Percentiles rank a stretch among this genome's conserved stretches.
Conservation (phyloP, 2,888 invertebrate species). For the Bombylius discolor region DNA sequence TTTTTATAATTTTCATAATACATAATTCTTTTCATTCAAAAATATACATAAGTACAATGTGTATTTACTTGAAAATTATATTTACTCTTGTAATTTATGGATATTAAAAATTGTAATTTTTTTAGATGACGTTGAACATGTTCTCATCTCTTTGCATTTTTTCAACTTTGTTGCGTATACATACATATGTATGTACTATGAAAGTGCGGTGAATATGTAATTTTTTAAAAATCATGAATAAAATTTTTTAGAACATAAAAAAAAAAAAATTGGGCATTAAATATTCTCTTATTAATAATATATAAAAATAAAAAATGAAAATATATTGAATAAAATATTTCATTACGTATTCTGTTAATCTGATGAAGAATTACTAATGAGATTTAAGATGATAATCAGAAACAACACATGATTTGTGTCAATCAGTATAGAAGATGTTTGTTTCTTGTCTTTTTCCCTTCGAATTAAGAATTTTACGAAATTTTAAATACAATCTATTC, state of each 20-base stretch:
- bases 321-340: neutral
- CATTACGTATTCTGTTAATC: constrained; percentile 4
- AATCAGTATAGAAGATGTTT: neutral
- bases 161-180: too few relatives aligned
- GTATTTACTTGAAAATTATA: neutral
- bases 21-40: too few relatives aligned
- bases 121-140: neutral
- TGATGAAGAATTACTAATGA: constrained; percentile 6
- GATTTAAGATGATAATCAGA: neutral
- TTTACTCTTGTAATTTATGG: constrained; percentile 4
- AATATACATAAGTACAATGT: too few relatives aligned
- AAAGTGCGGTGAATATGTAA: too few relatives aligned
- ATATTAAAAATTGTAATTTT: constrained; percentile 5
- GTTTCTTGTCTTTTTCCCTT: too few relatives aligned
- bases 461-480: too few relatives aligned
- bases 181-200: too few relatives aligned
- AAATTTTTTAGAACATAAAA: too few relatives aligned
- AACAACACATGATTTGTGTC: neutral
- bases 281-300: neutral
- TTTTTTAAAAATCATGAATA: too few relatives aligned
- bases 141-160: neutral
- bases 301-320: too few relatives aligned
- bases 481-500: too few relatives aligned
- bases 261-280: neutral
- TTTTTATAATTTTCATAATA: too few relatives aligned